Percentiles rank a stretch among this genome's conserved stretches.
These are phyloP conservation scores for Drosophila kanapiae DNA, from an alignment of 1,140 invertebrate species.

Conservation along the genomic window DNA sequence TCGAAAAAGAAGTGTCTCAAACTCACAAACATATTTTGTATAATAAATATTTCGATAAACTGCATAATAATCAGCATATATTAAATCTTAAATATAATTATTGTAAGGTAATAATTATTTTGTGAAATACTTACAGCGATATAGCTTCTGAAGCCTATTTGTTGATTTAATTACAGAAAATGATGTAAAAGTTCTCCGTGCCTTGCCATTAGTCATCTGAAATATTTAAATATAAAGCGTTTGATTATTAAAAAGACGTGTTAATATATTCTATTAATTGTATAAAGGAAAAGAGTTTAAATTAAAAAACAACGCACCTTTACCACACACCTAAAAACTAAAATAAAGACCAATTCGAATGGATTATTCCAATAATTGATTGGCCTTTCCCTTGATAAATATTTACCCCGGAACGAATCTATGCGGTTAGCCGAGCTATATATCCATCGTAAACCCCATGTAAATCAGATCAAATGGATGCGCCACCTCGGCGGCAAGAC, in stretches of 20 bases:
- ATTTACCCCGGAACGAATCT: conserved; percentile 16
- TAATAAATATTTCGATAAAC: background rate
- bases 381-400: conserved; percentile 13
- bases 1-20: background rate
- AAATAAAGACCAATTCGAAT: background rate
- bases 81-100: no score
- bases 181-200: background rate
- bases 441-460: conserved; percentile 23
- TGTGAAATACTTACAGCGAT: background rate
- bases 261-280: background rate
- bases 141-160: background rate
- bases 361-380: conserved; percentile 6
- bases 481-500: conserved; percentile 27
- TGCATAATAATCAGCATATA: background rate
- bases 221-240: background rate
- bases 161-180: background rate
- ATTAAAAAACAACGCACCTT: background rate
- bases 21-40: background rate
- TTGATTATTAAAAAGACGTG: background rate
- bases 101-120: background rate
- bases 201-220: background rate
- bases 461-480: conserved; percentile 49
- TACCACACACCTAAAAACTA: background rate
- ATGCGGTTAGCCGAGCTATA: conserved; percentile 13
- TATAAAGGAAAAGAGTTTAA: background rate